These are phyloP conservation scores for Panonychus citri DNA, from an alignment of 1,140 invertebrate species.

Conservation along the genomic window DNA sequence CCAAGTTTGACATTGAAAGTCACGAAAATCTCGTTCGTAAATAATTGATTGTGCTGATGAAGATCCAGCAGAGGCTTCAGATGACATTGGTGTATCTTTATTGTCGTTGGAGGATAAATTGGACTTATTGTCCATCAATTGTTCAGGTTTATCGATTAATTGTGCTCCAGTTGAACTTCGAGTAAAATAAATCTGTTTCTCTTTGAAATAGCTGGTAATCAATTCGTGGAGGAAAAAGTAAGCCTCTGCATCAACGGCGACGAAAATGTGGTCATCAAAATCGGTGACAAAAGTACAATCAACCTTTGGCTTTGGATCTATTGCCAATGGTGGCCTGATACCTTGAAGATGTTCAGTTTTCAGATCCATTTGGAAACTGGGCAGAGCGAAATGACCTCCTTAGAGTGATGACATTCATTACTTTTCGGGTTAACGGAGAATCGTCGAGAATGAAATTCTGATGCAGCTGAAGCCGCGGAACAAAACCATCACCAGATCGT, in stretches of 20 bases:
- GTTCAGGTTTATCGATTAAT: neutral
- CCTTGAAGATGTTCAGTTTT: constrained; percentile 75
- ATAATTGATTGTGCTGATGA: neutral
- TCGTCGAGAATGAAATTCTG: neutral
- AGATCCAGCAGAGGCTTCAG: too few relatives aligned
- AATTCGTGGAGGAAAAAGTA: constrained; percentile 94
- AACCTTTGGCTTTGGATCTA: constrained; percentile 62
- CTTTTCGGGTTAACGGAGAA: constrained; percentile 26
- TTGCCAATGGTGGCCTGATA: constrained; percentile 30
- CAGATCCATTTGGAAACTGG: constrained; percentile 67
- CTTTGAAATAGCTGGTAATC: constrained; percentile 79
- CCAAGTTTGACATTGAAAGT: constrained; percentile 35
- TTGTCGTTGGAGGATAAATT: too few relatives aligned
- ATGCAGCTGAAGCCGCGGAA: neutral
- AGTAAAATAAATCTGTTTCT: constrained; percentile 45
- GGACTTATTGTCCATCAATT: neutral
- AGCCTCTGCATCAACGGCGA: constrained; percentile 88
- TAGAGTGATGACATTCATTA: constrained; percentile 59
- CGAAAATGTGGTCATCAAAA: constrained; percentile 93
- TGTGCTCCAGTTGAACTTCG: neutral
- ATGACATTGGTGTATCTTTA: too few relatives aligned
- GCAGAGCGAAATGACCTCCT: constrained; percentile 88
- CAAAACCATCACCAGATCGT: neutral
- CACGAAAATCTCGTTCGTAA: constrained; percentile 2
- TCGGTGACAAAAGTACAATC: constrained; percentile 93